These are phyloP conservation scores for Megalopta genalis DNA, from an alignment of 1,140 invertebrate genomes.

Conservation along the genomic window DNA sequence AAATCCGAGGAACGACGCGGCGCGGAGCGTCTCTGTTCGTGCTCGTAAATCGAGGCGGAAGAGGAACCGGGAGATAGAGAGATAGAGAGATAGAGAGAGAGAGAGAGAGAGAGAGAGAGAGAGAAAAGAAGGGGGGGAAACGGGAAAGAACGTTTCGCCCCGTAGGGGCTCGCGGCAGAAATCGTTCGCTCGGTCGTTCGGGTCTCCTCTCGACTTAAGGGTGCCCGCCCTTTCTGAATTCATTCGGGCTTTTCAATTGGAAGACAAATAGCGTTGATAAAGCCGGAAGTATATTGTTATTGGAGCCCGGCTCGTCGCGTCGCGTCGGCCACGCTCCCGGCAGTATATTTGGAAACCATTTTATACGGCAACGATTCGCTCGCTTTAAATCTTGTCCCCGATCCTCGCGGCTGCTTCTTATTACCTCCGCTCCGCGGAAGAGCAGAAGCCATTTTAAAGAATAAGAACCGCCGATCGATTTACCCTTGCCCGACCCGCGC, in stretches of 20 bases:
- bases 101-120: too few relatives aligned
- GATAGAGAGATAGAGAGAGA: too few relatives aligned
- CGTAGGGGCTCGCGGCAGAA: too few relatives aligned
- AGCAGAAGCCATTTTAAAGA: conserved; percentile 36
- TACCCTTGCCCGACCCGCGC: neutral
- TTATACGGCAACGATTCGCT: conserved; percentile 65
- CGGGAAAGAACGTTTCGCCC: too few relatives aligned
- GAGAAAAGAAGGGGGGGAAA: too few relatives aligned
- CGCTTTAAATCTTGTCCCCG: conserved; percentile 62
- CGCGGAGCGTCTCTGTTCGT: neutral
- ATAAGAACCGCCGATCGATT: conserved; percentile 34
- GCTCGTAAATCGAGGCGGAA: conserved; percentile 27
- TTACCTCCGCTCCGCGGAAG: neutral
- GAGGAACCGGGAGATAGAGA: too few relatives aligned
- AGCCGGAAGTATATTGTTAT: conserved; percentile 24
- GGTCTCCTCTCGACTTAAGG: neutral
- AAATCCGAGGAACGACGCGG: conserved; percentile 28
- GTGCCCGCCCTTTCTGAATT: conserved; percentile 34
- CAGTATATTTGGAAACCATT: conserved; percentile 64
- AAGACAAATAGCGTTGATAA: conserved; percentile 47
- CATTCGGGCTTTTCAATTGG: conserved; percentile 34
- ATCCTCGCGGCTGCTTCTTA: conserved; percentile 10
- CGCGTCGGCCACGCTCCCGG: conserved; percentile 21
- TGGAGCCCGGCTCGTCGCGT: neutral
- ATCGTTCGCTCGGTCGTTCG: conserved; percentile 17